phyloP scores from a whole-genome alignment of 2,113 vertebrate species.

The Neolamprologus variostigma region DNA sequence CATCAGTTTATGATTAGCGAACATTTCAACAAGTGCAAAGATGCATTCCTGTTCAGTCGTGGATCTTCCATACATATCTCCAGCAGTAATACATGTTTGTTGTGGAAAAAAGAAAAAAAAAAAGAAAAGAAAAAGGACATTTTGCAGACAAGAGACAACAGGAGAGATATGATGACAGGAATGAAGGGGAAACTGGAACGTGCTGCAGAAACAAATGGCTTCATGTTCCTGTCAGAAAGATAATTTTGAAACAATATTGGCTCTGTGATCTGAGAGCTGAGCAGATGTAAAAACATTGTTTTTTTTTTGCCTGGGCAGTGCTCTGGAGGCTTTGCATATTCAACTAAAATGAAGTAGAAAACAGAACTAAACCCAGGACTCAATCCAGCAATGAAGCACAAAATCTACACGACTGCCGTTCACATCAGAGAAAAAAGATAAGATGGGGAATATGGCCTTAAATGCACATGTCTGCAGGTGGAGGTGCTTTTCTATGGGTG shows the following conservation, averaged over 20 bases:
- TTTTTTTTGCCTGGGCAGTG: neutral
- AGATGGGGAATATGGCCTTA: neutral
- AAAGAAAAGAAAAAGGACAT: neutral
- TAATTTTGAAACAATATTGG: constrained; percentile 27
- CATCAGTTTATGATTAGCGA: constrained; percentile 4
- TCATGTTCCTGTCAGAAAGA: neutral
- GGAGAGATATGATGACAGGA: neutral
- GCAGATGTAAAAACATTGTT: constrained; percentile 24
- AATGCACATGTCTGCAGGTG: neutral
- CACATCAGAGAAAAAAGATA: neutral
- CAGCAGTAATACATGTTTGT: neutral
- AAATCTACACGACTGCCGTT: neutral
- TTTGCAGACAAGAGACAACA: neutral
- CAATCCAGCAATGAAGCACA: constrained; percentile 14
- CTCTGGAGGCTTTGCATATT: neutral
- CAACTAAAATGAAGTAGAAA: neutral
- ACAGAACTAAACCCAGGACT: neutral
- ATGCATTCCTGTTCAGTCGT: neutral
- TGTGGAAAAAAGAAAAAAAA: neutral
- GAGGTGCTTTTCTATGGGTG: neutral
- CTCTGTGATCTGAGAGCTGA: neutral
- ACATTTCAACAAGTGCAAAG: neutral
- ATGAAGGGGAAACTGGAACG: neutral
- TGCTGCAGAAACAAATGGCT: constrained; percentile 14
- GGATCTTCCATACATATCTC: neutral